phyloP scores from a whole-genome alignment of 2,113 vertebrate species.

The Paramormyrops kingsleyae region DNA sequence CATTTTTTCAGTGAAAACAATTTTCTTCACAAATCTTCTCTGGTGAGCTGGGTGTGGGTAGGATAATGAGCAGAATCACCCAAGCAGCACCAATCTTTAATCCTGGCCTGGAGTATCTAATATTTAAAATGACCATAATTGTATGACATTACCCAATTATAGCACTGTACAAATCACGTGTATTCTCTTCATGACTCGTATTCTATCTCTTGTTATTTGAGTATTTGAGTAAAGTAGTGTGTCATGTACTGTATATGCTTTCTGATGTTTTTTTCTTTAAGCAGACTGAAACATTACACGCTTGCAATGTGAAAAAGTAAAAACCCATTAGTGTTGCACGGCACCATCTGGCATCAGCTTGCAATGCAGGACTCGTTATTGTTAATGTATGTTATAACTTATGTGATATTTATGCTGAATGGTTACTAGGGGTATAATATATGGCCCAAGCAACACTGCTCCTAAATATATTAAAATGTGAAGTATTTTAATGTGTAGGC shows the following conservation, averaged over 20 bases:
- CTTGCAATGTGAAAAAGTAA: background rate
- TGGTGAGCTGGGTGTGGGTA: slow-evolving; percentile 13
- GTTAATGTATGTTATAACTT: background rate
- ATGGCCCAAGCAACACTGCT: background rate
- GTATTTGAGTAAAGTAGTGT: background rate
- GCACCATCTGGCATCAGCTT: background rate
- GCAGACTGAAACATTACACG: background rate
- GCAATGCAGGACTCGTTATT: background rate
- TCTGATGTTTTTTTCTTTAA: background rate
- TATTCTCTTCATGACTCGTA: slow-evolving; percentile 14
- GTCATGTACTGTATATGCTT: background rate
- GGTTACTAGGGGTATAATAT: background rate
- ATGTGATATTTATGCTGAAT: background rate
- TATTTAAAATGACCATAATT: slow-evolving; percentile 28
- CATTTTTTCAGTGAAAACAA: background rate
- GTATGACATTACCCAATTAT: slow-evolving; percentile 26
- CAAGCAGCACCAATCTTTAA: slow-evolving; percentile 6
- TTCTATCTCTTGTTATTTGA: background rate
- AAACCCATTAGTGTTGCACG: background rate
- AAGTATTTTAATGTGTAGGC: background rate
- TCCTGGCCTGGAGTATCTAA: background rate
- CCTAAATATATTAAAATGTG: background rate
- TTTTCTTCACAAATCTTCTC: background rate
- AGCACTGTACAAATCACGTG: slow-evolving; percentile 9
- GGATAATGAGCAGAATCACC: slow-evolving; percentile 13